Conservation (phyloP, 2,113 vertebrate genomes). For the Petaurus breviceps region DNA sequence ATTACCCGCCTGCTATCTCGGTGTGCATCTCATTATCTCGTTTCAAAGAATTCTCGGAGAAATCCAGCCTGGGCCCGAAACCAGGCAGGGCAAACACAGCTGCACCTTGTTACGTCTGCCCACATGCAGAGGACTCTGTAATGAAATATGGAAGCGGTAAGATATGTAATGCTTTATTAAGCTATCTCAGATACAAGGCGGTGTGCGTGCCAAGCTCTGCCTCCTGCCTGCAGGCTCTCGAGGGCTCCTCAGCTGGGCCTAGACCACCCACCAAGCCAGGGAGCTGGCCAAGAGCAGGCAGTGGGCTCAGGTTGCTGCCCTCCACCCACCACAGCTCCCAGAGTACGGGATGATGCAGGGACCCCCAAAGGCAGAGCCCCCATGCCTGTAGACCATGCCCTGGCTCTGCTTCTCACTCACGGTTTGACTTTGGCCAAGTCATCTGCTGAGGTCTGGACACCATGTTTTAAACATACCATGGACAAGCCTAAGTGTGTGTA, state of each 20-base stretch:
- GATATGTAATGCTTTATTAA: conserved; percentile 99
- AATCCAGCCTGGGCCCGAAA: conserved; percentile 88
- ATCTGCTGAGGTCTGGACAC: not conserved
- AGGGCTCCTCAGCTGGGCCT: conserved; percentile 92
- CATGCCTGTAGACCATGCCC: not conserved
- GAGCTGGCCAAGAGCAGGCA: not conserved
- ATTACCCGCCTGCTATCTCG: conserved; percentile 88
- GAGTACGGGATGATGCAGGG: not conserved
- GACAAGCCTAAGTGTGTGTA: not conserved
- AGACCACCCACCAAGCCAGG: conserved; percentile 95
- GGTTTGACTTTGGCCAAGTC: not conserved
- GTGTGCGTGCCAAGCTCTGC: conserved; percentile 86
- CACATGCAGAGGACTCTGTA: conserved; percentile 93
- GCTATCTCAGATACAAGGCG: conserved; percentile 92
- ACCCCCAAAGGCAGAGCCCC: not conserved
- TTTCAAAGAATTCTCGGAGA: conserved; percentile 91
- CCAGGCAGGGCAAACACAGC: conserved; percentile 96
- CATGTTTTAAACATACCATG: not conserved
- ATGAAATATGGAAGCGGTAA: conserved; percentile 95
- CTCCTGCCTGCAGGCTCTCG: conserved; percentile 93
- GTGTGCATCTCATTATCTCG: conserved; percentile 90
- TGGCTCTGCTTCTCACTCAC: not conserved
- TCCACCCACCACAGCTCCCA: not conserved
- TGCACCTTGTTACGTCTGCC: conserved; percentile 97
- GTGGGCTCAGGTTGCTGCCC: not conserved